phyloP scores from a whole-genome alignment of 2,113 vertebrate genomes.

The Dipodomys ordii region DNA sequence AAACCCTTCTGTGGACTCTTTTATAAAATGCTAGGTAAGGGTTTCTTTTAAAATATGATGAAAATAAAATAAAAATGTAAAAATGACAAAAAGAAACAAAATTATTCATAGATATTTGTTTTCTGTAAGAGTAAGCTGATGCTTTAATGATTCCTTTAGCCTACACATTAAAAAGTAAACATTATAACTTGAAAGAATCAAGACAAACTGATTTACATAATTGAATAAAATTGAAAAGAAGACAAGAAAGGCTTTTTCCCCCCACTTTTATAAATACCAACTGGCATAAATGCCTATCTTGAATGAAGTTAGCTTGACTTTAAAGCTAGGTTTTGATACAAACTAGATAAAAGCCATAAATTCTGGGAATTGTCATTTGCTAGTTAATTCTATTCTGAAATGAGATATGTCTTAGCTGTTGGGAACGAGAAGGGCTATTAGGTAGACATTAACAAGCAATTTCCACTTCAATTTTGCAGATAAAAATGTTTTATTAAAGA shows the following conservation, averaged over 20 bases:
- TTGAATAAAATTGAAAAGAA: slow-evolving; percentile 55
- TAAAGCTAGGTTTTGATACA: slow-evolving; percentile 26
- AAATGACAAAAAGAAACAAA: not conserved
- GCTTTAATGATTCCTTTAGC: slow-evolving; percentile 38
- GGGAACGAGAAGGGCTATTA: slow-evolving; percentile 71
- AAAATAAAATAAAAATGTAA: not conserved
- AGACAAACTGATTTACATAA: slow-evolving; percentile 50
- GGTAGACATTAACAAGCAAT: slow-evolving; percentile 75
- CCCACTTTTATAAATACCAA: not conserved
- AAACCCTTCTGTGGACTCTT: not conserved
- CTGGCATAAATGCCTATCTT: not conserved
- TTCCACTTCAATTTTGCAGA: slow-evolving; percentile 74
- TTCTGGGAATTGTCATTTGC: slow-evolving; percentile 71
- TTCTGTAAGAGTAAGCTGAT: not conserved
- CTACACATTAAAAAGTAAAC: slow-evolving; percentile 21
- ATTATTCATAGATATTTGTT: slow-evolving; percentile 47
- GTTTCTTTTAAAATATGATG: slow-evolving; percentile 10
- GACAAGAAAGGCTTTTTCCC: not conserved
- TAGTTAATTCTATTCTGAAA: slow-evolving; percentile 72
- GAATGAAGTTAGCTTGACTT: slow-evolving; percentile 39
- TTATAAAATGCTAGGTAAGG: not conserved
- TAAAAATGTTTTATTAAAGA: slow-evolving; percentile 80
- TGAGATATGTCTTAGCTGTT: slow-evolving; percentile 70
- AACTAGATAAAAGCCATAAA: slow-evolving; percentile 48
- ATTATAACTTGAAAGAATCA: slow-evolving; percentile 14